A percentile compares a stretch with the other conserved stretches of the same genome.
Conservation (phyloP, 2,888 invertebrate species). For the Apodemia zela region DNA sequence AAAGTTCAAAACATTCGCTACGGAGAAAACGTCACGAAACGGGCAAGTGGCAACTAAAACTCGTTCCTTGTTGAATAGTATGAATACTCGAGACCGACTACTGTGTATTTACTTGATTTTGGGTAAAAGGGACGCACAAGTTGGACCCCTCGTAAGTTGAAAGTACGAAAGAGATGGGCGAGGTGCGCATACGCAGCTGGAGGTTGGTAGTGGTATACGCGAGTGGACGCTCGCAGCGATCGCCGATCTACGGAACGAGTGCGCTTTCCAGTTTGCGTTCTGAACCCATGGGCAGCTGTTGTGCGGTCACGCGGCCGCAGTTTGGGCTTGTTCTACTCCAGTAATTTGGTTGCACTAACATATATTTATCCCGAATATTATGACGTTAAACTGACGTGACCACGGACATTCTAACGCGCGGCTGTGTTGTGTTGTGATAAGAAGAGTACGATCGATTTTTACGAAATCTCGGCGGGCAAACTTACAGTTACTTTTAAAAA, state of each 20-base stretch:
- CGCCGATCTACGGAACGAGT: constrained; percentile 47
- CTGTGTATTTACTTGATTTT: constrained; percentile 62
- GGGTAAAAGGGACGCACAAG: constrained; percentile 39
- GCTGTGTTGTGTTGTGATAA: constrained; percentile 60
- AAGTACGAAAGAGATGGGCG: constrained; percentile 43
- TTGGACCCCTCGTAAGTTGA: constrained; percentile 23
- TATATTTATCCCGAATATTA: constrained; percentile 53
- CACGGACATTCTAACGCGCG: constrained; percentile 48
- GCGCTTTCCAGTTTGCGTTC: constrained; percentile 72
- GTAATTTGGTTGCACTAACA: constrained; percentile 45
- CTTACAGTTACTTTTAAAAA: constrained; percentile 76
- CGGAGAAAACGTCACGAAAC: constrained; percentile 65
- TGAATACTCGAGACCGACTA: constrained; percentile 62
- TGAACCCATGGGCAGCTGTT: constrained; percentile 67
- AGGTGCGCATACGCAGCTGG: constrained; percentile 62
- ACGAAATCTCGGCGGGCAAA: constrained; percentile 56
- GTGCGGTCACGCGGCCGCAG: constrained; percentile 57
- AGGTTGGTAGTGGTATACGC: constrained; percentile 60
- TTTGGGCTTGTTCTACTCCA: constrained; percentile 64
- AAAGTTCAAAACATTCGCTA: constrained; percentile 57
- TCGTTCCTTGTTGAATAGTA: constrained; percentile 69
- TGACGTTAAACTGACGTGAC: constrained; percentile 59
- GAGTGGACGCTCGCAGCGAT: constrained; percentile 44
- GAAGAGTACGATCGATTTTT: constrained; percentile 49
- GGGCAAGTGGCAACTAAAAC: constrained; percentile 65